Conservation (phyloP, 2,113 vertebrate species). For the Callionymus lyra region DNA sequence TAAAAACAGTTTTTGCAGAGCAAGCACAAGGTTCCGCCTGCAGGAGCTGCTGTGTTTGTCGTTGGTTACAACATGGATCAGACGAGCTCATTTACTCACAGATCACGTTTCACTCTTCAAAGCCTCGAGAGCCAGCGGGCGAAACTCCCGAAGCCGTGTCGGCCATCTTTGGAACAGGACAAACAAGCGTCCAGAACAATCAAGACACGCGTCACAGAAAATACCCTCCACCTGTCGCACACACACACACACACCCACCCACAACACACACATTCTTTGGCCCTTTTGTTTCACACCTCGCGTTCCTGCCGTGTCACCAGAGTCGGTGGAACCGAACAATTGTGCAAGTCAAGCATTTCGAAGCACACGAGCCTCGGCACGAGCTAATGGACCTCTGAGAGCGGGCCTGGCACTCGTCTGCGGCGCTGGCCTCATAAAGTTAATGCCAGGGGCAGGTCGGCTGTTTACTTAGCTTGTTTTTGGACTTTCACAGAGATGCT, state of each 20-base stretch:
- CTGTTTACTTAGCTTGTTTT: slow-evolving; percentile 14
- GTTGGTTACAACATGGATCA: neutral
- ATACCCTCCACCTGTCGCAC: slow-evolving; percentile 51
- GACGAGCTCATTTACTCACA: neutral
- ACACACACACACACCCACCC: slow-evolving; percentile 63
- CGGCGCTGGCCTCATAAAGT: slow-evolving; percentile 23
- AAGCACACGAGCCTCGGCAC: slow-evolving; percentile 15
- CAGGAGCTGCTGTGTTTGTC: slow-evolving; percentile 1
- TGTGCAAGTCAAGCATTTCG: slow-evolving; percentile 1
- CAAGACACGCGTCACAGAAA: slow-evolving; percentile 35
- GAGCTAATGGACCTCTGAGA: slow-evolving; percentile 17
- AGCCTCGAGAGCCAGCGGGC: too few species aligned
- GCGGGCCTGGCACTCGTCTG: neutral
- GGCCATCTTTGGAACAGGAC: slow-evolving; percentile 10
- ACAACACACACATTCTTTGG: slow-evolving; percentile 47
- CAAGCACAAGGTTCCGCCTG: too few species aligned
- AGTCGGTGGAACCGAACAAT: slow-evolving; percentile 12
- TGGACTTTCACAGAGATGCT: slow-evolving; percentile 13
- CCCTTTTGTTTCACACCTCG: slow-evolving; percentile 46
- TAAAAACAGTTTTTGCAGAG: too few species aligned
- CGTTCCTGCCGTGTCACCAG: slow-evolving; percentile 36
- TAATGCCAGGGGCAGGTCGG: slow-evolving; percentile 10
- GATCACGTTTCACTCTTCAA: too few species aligned
- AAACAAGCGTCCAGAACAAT: slow-evolving; percentile 26
- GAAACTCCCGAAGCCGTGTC: slow-evolving; percentile 1